Base-by-base conservation (phyloP, 1,140 invertebrate genomes). In the Schmidtea mediterranea region DNA sequence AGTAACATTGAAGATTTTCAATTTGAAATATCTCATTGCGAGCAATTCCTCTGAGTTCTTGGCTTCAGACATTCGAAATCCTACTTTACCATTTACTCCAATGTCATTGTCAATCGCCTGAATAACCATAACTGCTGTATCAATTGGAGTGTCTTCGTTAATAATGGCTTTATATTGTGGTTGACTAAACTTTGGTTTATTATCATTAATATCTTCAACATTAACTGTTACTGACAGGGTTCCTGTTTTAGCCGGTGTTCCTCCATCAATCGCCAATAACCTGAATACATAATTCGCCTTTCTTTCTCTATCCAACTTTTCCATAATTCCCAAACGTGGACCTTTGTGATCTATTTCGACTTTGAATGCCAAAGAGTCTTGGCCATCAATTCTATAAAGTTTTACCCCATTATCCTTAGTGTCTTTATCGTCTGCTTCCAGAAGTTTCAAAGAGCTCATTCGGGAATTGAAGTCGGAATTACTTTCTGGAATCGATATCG, bases 201-300 rank as follows among this genome's bases (percentile, higher is more conserved):
- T 82, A 69, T 86, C 81, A 63, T 84, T 84, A 26, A 54, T 55
- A 45, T 45, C 43, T 61, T 87, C 82, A 36, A 86, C 67, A 66
- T 65, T 83, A 84, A 0, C 87, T 79, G 2, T 82, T 87, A 1
- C 87, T 80, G 63, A 86, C 87, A 16, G 82, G 81, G 36, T 82
- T 69, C 6, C 82, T 82, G 60, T 84, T 80, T 65, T 87, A 37
- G 78, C 64, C 0, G 83, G 82, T 6, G 76, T 75, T 1, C 83
- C 83, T 55, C 86, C 79, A 67, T 89, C 83, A 43, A 80, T 70
- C 12, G 82, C 82, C 57, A 80, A 82, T 0, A 89, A 24, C 9
- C 12, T 21, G 15, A 45, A 21, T 22, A 6, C 22, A 21, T 19
- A 45, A 19, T 21, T 21, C n/a, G 15, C 8, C 18, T 21, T 16